phyloP scores from a whole-genome alignment of 2,888 invertebrate genomes.

The Pyralis farinalis region DNA sequence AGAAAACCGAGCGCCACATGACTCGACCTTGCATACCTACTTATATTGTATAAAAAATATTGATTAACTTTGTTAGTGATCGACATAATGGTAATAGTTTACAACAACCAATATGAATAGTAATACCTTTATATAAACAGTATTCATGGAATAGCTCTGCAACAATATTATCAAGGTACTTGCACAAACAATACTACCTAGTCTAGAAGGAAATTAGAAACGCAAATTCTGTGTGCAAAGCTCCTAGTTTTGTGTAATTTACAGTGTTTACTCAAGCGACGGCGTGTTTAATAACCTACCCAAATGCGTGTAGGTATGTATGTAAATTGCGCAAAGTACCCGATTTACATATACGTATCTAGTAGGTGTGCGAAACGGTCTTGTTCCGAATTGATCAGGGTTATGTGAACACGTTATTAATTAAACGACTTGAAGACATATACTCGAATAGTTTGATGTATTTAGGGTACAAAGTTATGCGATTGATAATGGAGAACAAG shows the following conservation, averaged over 20 bases:
- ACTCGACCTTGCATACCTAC: too few relatives aligned
- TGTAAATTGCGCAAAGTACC: slow-evolving; percentile 43
- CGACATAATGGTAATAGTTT: too few relatives aligned
- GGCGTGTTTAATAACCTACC: slow-evolving; percentile 62
- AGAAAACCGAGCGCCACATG: too few relatives aligned
- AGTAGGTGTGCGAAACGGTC: neutral
- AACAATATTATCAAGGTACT: slow-evolving; percentile 21
- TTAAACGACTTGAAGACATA: neutral
- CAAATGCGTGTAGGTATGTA: slow-evolving; percentile 50
- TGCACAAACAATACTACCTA: slow-evolving; percentile 27
- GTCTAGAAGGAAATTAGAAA: slow-evolving; percentile 53
- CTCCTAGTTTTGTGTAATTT: slow-evolving; percentile 65
- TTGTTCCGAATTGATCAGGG: neutral
- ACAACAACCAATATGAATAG: too few relatives aligned
- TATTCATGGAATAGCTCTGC: slow-evolving; percentile 5
- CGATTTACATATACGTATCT: slow-evolving; percentile 31
- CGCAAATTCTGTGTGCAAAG: slow-evolving; percentile 59
- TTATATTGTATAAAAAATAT: too few relatives aligned
- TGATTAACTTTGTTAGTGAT: too few relatives aligned
- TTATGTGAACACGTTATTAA: neutral
- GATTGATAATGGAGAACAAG: too few relatives aligned
- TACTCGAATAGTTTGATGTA: neutral
- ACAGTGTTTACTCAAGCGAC: slow-evolving; percentile 60
- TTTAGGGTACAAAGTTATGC: too few relatives aligned
- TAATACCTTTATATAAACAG: too few relatives aligned